These are phyloP conservation scores for Gymnocypris eckloni DNA, from an alignment of 2,797 vertebrate species.

Conservation along the genomic window DNA sequence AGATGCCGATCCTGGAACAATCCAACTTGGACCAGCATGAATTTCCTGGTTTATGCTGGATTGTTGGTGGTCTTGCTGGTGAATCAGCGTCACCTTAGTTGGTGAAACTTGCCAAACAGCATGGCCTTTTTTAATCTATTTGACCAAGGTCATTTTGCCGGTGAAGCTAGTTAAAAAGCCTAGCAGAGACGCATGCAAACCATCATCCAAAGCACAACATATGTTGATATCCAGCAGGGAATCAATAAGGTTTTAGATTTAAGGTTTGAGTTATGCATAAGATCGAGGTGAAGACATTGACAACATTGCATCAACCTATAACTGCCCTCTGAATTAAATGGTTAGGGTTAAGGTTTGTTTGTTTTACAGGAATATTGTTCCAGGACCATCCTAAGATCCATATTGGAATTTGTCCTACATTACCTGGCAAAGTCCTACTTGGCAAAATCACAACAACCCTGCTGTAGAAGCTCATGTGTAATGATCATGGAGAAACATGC, in stretches of 20 bases:
- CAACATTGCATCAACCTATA: not conserved
- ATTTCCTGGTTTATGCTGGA: constrained; percentile 9
- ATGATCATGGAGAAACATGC: not conserved
- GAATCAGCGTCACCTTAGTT: not conserved
- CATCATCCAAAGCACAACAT: not conserved
- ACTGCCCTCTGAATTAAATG: not conserved
- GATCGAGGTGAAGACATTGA: not conserved
- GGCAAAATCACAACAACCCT: not conserved
- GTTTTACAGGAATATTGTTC: not conserved
- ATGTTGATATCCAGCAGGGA: not conserved
- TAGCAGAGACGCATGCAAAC: not conserved
- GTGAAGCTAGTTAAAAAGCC: constrained; percentile 15
- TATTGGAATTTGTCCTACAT: constrained; percentile 8
- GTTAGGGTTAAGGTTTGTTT: not conserved
- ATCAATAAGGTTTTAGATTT: not conserved
- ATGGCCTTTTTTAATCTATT: not conserved
- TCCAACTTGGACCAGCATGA: not conserved
- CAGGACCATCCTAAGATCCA: not conserved
- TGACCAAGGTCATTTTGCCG: not conserved
- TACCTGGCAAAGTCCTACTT: not conserved
- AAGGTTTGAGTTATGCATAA: not conserved
- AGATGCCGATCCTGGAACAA: constrained; percentile 3
- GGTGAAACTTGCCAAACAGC: not conserved
- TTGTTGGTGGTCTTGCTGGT: not conserved
- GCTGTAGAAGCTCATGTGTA: not conserved